A percentile compares a stretch with the other conserved stretches of the same genome.
Conservation (phyloP, 2,888 invertebrate species). For the Ormyrus thymus region DNA sequence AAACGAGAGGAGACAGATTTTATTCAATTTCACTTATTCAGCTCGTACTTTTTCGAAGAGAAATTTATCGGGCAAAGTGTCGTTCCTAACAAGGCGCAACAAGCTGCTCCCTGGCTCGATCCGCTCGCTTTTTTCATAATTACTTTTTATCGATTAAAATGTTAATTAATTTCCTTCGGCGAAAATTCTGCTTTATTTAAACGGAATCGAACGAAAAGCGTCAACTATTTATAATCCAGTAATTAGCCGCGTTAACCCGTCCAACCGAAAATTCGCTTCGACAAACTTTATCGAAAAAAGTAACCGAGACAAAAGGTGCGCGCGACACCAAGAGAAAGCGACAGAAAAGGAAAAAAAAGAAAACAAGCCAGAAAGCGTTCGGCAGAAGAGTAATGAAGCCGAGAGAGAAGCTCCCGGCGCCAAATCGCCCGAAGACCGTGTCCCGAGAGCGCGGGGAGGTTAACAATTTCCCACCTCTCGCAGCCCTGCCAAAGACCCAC, state of each 20-base stretch:
- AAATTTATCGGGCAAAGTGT: constrained; percentile 22
- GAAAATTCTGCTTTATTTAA: too few relatives aligned
- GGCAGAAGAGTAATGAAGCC: too few relatives aligned
- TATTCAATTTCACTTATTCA: constrained; percentile 27
- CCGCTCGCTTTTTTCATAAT: neutral
- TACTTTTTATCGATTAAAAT: neutral
- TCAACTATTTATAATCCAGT: too few relatives aligned
- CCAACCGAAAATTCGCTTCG: too few relatives aligned
- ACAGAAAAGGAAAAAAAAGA: too few relatives aligned
- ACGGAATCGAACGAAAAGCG: too few relatives aligned
- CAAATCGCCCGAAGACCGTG: neutral
- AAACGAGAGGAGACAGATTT: constrained; percentile 17
- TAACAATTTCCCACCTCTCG: constrained; percentile 20
- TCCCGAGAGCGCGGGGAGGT: neutral
- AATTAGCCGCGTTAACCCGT: too few relatives aligned
- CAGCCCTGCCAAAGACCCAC: constrained; percentile 28
- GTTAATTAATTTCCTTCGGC: too few relatives aligned
- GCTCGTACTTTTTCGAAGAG: neutral
- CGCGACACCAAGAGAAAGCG: too few relatives aligned
- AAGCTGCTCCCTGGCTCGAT: neutral
- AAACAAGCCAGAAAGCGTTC: too few relatives aligned
- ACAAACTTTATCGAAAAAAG: too few relatives aligned
- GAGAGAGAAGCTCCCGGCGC: neutral
- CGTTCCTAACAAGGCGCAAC: neutral
- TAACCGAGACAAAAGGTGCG: too few relatives aligned